These are phyloP conservation scores for Diploptera punctata DNA, from an alignment of 2,888 invertebrate species.

Conservation along the genomic window DNA sequence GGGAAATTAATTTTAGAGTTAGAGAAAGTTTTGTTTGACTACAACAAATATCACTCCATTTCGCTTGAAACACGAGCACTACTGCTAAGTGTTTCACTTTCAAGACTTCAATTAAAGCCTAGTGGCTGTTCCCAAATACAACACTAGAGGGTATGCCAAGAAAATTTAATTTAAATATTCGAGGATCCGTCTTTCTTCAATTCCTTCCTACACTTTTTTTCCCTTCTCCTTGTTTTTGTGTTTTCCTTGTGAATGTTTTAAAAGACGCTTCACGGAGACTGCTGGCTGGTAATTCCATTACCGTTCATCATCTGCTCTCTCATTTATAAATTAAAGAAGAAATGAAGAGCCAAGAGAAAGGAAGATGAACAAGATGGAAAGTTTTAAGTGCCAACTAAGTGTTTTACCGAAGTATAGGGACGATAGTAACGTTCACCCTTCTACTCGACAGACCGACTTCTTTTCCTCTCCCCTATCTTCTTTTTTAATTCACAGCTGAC, in stretches of 20 bases:
- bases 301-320: slow-evolving; percentile 39
- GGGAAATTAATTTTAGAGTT: slow-evolving; percentile 10
- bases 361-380: slow-evolving; percentile 9
- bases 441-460: background rate
- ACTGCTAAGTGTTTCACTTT: background rate
- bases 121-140: background rate
- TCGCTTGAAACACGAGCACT: background rate
- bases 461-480: background rate
- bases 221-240: slow-evolving; percentile 7
- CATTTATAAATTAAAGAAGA: slow-evolving; percentile 41
- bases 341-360: slow-evolving; percentile 10
- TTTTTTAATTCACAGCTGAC: slow-evolving; percentile 1
- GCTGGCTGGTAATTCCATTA: slow-evolving; percentile 40
- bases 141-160: background rate
- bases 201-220: background rate
- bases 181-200: background rate
- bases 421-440: background rate
- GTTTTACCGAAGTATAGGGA: slow-evolving; percentile 22
- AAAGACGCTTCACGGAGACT: slow-evolving; percentile 23
- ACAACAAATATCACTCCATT: background rate
- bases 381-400: slow-evolving; percentile 36
- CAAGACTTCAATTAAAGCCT: background rate
- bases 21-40: slow-evolving; percentile 4
- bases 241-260: slow-evolving; percentile 27
- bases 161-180: slow-evolving; percentile 15